A percentile compares a stretch with the other conserved stretches of the same genome.
These are phyloP conservation scores for Lithophane semibrunnea DNA, from an alignment of 2,888 invertebrate species.

Conservation along the genomic window DNA sequence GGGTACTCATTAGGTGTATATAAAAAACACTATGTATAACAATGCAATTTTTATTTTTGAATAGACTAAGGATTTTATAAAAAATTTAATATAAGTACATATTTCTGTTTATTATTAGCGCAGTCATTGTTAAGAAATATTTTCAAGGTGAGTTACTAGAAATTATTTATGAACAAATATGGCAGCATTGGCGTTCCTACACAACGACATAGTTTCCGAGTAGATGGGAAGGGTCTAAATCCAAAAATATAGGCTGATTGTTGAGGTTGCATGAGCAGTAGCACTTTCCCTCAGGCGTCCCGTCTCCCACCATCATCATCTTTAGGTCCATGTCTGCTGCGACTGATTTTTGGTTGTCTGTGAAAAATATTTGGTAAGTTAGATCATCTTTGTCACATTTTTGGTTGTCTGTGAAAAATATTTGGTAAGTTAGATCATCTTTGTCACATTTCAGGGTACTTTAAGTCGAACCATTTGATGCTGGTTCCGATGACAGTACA, in stretches of 20 bases:
- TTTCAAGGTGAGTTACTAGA: neutral
- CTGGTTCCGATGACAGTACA: neutral
- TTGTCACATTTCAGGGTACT: neutral
- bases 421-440: slow-evolving; percentile 7
- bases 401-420: slow-evolving; percentile 15
- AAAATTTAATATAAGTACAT: slow-evolving; percentile 8
- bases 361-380: slow-evolving; percentile 12
- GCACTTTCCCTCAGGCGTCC: slow-evolving; percentile 10
- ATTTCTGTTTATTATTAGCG: neutral
- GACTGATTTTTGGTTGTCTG: neutral
- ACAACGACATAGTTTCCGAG: neutral
- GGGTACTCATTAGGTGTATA: neutral
- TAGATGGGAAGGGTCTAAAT: neutral
- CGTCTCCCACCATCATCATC: slow-evolving; percentile 1
- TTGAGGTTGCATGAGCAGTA: slow-evolving; percentile 35
- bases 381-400: no score
- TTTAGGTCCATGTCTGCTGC: slow-evolving; percentile 15
- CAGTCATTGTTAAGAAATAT: neutral
- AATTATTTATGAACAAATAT: neutral
- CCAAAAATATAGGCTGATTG: slow-evolving; percentile 17
- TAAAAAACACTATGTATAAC: neutral
- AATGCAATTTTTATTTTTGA: slow-evolving; percentile 4
- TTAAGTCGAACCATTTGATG: neutral
- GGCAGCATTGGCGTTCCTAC: neutral
- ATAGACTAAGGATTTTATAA: neutral